Base-by-base conservation (phyloP, 2,113 vertebrate species). In the Romanogobio albipinnatus region DNA sequence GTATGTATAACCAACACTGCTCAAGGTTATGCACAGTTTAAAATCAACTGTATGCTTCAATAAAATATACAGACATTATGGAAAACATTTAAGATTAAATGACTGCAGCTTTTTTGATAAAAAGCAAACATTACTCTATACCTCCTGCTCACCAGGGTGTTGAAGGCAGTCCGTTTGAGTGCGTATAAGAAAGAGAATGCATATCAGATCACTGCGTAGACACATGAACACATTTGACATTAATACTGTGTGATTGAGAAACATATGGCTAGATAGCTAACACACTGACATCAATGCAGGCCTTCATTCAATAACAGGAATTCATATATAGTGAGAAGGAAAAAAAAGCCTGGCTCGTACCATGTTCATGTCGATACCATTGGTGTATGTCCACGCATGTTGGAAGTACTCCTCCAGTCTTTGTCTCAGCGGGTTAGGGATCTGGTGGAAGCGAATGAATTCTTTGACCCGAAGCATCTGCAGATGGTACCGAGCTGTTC, bases 311-410 rank as follows among this genome's bases (percentile, higher is more conserved):
- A 76, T 53, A 8, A 53, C 8, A 76, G 47, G 33, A 76, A 49
- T 76, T 29, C 26, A 53, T 17, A 29, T 29, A 15, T 9, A 29
- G 4, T 39, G 24, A 13, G 2, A 9, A 2, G 10, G 9, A 4
- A 49, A 10, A 51, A 53, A 29, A 39, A 15, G 19, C 33, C 22
- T 39, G 66, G 66, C 91, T 93, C 96, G 91, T 98, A 99, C 98
- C 98, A 99, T 99, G 89, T 99, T 99, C 98, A 99, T 99, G 92
- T 99, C 98, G 88, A 99, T 99, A 93, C 98, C 98, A 51, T 99
- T 99, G 92, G 98, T 99, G 93, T 99, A 99, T 0, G 96, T 97
- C 98, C 98, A 99, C 0, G 98, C 98, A 0, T 99, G 98, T 86
- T 99, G 97, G 93, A 99, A 99, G 86, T 99, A 99, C 64, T 99